Percentiles rank a stretch among this genome's conserved stretches.
Evolutionary conservation across 2,888 invertebrate genomes (phyloP).

Genomic region (Drosophila cognata): DNA sequence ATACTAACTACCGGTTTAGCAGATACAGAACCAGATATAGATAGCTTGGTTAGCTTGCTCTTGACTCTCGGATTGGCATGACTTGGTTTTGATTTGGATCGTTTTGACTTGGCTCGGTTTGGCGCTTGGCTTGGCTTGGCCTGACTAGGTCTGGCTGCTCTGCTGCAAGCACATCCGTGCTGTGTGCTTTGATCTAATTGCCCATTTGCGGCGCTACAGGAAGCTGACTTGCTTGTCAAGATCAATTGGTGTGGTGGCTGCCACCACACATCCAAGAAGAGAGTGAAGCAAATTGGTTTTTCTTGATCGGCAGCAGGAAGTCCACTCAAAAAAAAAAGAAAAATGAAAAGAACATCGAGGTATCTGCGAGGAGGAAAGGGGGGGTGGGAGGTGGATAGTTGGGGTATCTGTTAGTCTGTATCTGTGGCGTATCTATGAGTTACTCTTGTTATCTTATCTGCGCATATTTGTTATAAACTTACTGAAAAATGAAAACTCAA

Average conservation of each 20-base stretch:
- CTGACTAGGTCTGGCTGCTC: constrained; percentile 19
- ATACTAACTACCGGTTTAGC: constrained; percentile 76
- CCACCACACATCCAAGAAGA: background rate
- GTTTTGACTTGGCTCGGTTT: background rate
- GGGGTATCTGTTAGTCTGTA: background rate
- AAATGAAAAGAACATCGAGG: background rate
- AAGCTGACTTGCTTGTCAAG: constrained; percentile 63
- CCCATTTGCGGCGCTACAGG: constrained; percentile 65
- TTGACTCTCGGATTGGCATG: constrained; percentile 9
- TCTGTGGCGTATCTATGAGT: constrained; percentile 53
- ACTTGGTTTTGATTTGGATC: constrained; percentile 9
- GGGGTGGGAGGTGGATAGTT: background rate
- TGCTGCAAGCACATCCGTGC: constrained; percentile 50
- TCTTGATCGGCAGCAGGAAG: constrained; percentile 35
- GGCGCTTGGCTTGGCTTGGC: constrained; percentile 4
- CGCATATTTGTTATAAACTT: constrained; percentile 76
- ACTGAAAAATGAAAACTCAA: constrained; percentile 68
- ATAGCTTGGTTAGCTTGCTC: constrained; percentile 7
- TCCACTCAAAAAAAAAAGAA: constrained; percentile 21
- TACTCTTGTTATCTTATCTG: constrained; percentile 67
- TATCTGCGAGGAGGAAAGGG: no score
- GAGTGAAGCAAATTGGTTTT: background rate
- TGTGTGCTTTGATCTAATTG: constrained; percentile 67
- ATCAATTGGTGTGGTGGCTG: constrained; percentile 34
- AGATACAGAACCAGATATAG: constrained; percentile 55